Conservation (phyloP, 2,113 vertebrate genomes). For the Bolborhynchus lineola region DNA sequence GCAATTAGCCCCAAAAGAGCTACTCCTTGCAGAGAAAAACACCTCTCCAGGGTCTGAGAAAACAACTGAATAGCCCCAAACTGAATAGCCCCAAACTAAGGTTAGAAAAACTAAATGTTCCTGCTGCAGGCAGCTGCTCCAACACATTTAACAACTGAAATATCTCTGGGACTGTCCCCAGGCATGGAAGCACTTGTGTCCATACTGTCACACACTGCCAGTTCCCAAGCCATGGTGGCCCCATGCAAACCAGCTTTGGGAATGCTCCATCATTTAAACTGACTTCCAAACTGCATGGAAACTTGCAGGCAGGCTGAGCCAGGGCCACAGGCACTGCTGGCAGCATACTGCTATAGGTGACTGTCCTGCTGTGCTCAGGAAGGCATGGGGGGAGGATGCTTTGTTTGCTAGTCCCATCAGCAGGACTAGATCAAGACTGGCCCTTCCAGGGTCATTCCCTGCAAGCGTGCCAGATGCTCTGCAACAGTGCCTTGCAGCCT, state of each 20-base stretch:
- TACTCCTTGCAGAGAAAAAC: too few relatives aligned
- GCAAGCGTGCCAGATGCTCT: neutral
- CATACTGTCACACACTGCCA: neutral
- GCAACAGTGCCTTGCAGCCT: accelerated
- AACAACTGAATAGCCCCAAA: too few relatives aligned
- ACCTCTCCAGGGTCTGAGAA: too few relatives aligned
- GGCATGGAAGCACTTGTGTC: neutral
- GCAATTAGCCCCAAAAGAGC: too few relatives aligned
- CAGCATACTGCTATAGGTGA: neutral
- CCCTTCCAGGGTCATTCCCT: neutral
- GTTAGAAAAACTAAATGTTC: too few relatives aligned
- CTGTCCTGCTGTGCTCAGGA: neutral
- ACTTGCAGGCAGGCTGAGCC: neutral
- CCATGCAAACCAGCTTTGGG: neutral
- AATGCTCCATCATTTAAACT: neutral
- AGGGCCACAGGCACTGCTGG: neutral
- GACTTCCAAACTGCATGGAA: neutral
- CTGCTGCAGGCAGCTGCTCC: too few relatives aligned
- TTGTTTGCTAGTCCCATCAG: neutral
- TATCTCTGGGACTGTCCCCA: neutral
- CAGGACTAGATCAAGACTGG: neutral
- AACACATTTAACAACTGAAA: neutral
- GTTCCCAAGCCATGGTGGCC: neutral
- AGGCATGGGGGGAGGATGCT: neutral
- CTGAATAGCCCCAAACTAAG: too few relatives aligned